Evolutionary conservation across 1,140 invertebrate species (phyloP).

Genomic region (Tigriopus japonicus): DNA sequence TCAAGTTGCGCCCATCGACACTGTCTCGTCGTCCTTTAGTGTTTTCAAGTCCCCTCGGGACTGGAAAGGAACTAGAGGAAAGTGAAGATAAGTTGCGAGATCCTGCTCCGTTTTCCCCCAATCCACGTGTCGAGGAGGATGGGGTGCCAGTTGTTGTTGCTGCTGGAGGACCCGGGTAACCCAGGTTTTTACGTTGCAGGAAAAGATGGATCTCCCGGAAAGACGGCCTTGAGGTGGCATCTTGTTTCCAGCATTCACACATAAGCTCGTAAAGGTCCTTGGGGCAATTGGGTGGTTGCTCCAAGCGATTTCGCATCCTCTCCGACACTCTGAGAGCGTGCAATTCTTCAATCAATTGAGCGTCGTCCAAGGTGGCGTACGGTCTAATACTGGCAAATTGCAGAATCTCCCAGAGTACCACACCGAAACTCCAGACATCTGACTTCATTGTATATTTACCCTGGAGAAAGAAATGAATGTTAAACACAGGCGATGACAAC

Average conservation of each 20-base stretch:
- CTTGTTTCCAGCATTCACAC: conserved; percentile 67
- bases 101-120: too few species aligned
- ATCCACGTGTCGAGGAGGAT: too few species aligned
- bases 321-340: conserved; percentile 40
- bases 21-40: too few species aligned
- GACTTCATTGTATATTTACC: conserved; percentile 44
- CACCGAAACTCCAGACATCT: conserved; percentile 56
- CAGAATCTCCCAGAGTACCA: conserved; percentile 54
- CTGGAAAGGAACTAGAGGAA: too few species aligned
- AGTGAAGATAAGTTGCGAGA: too few species aligned
- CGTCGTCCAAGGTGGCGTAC: conserved; percentile 46
- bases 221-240: conserved; percentile 51
- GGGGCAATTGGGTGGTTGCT: conserved; percentile 45
- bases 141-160: too few species aligned
- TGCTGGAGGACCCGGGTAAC: conserved; percentile 31
- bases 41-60: too few species aligned
- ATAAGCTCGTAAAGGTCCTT: conserved; percentile 72
- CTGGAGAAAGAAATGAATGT: too few species aligned
- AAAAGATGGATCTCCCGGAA: conserved; percentile 73
- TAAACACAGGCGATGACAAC: too few species aligned
- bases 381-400: conserved; percentile 42
- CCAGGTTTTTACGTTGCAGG: conserved; percentile 60
- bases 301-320: conserved; percentile 40
- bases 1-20: too few species aligned
- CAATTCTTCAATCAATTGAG: conserved; percentile 49